Percentiles rank a stretch among this genome's conserved stretches.
Evolutionary conservation across 2,797 vertebrate genomes (phyloP).

Genomic region (Lepus townsendii): DNA sequence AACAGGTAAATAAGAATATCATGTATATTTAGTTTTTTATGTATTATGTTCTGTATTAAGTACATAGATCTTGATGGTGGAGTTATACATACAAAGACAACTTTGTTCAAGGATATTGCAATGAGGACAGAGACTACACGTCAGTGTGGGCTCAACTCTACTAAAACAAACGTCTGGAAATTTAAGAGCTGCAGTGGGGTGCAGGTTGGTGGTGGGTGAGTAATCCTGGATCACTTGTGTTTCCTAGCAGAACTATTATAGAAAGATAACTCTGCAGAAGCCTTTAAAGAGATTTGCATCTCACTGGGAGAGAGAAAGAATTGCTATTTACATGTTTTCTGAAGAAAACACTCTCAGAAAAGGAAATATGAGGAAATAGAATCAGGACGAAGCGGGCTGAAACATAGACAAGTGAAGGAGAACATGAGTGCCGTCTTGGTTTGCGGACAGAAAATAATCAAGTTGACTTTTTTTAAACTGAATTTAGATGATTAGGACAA

Average conservation of each 20-base stretch:
- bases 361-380: neutral
- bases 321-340: neutral
- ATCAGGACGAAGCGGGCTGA: neutral
- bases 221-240: too few species aligned
- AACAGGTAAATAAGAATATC: neutral
- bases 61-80: neutral
- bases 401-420: neutral
- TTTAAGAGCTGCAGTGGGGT: neutral
- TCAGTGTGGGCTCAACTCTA: neutral
- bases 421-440: neutral
- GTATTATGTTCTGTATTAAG: neutral
- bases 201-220: neutral
- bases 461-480: neutral
- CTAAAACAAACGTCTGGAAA: neutral
- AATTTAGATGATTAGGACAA: slow-evolving; percentile 16
- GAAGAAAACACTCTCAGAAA: neutral
- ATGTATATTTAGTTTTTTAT: neutral
- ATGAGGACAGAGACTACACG: neutral
- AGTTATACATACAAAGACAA: neutral
- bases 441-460: neutral
- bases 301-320: neutral
- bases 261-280: neutral
- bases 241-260: neutral
- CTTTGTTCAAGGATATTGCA: neutral
- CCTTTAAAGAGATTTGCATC: slow-evolving; percentile 1